Conservation (phyloP, 2,888 invertebrate genomes). For the Ophion costatus region DNA sequence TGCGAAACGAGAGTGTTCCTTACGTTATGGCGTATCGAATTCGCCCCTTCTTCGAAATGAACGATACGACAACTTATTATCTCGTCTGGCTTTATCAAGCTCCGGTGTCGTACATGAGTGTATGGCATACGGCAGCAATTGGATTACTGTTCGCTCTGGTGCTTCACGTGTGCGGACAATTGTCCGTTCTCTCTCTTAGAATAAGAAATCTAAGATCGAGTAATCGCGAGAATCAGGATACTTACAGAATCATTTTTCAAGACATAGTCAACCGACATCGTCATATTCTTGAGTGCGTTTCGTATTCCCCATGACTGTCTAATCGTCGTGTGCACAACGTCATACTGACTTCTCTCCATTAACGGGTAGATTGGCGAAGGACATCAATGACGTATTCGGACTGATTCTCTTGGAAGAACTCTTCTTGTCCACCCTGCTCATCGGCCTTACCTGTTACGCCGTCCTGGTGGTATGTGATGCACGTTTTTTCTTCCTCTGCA, state of each 20-base stretch:
- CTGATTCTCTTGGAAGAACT: slow-evolving; percentile 62
- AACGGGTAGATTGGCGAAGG: slow-evolving; percentile 39
- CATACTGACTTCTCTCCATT: neutral
- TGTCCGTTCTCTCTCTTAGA: slow-evolving; percentile 47
- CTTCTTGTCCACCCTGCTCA: slow-evolving; percentile 45
- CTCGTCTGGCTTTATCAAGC: slow-evolving; percentile 49
- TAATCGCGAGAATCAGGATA: neutral
- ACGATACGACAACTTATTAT: slow-evolving; percentile 40
- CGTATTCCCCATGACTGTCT: neutral
- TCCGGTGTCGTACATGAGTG: slow-evolving; percentile 47
- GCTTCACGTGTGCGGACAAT: slow-evolving; percentile 49
- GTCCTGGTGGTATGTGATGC: slow-evolving; percentile 29
- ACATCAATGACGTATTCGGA: slow-evolving; percentile 57
- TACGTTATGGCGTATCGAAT: slow-evolving; percentile 34
- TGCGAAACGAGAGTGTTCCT: slow-evolving; percentile 30
- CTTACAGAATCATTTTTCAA: neutral
- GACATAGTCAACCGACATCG: slow-evolving; percentile 44
- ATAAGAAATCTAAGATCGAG: slow-evolving; percentile 36
- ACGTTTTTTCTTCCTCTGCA: neutral
- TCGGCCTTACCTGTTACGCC: slow-evolving; percentile 60
- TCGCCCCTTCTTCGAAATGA: slow-evolving; percentile 34
- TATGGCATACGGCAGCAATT: slow-evolving; percentile 54
- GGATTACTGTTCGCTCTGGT: slow-evolving; percentile 53
- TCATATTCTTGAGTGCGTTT: slow-evolving; percentile 41
- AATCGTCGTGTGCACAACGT: neutral